Conservation (phyloP, 1,140 invertebrate genomes). For the Maconellicoccus hirsutus region DNA sequence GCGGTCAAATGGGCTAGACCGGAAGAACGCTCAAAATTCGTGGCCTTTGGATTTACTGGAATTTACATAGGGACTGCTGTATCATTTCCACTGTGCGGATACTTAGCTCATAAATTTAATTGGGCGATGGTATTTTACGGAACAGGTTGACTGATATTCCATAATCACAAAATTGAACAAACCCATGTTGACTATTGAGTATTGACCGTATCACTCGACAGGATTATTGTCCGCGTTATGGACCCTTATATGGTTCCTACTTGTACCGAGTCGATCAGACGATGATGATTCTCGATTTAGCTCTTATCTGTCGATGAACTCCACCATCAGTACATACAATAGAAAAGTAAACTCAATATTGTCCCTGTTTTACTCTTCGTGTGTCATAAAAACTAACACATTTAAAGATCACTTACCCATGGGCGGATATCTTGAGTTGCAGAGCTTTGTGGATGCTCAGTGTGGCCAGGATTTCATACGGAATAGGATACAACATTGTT, state of each 20-base stretch:
- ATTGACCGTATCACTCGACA: too few species aligned
- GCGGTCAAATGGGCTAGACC: constrained; percentile 55
- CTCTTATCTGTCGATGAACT: too few species aligned
- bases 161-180: too few species aligned
- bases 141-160: too few species aligned
- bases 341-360: too few species aligned
- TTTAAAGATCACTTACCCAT: not conserved
- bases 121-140: not conserved
- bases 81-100: constrained; percentile 39
- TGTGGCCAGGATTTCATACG: not conserved
- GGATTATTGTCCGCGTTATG: not conserved
- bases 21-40: constrained; percentile 64
- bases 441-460: not conserved
- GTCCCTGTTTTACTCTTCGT: too few species aligned
- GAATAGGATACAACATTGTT: not conserved
- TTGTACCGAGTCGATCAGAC: not conserved
- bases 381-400: too few species aligned
- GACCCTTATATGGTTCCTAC: not conserved
- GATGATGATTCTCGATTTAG: too few species aligned
- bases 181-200: too few species aligned
- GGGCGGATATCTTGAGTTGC: not conserved
- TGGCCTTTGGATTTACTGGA: constrained; percentile 57
- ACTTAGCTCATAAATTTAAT: not conserved
- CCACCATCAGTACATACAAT: too few species aligned
- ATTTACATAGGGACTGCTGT: constrained; percentile 38